phyloP scores from a whole-genome alignment of 2,113 vertebrate genomes.

The Scomber japonicus region DNA sequence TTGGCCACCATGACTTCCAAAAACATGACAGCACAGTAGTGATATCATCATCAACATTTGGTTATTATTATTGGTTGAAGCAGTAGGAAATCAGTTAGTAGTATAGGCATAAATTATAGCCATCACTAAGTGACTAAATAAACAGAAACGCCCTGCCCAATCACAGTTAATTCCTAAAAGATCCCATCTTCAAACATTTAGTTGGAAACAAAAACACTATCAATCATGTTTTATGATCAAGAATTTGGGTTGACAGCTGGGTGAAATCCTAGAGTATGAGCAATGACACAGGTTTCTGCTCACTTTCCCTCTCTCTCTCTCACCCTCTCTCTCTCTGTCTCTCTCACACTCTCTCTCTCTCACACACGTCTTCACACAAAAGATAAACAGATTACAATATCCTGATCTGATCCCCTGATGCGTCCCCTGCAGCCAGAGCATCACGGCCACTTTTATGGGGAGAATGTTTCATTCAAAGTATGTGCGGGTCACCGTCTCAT shows the following conservation, averaged over 20 bases:
- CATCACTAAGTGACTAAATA: neutral
- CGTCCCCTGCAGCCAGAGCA: slow-evolving; percentile 15
- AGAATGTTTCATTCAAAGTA: slow-evolving; percentile 61
- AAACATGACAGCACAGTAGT: neutral
- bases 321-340: neutral
- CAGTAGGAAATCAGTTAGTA: slow-evolving; percentile 19
- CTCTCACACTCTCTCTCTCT: neutral
- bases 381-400: slow-evolving; percentile 25
- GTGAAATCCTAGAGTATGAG: too few relatives aligned
- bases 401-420: slow-evolving; percentile 19
- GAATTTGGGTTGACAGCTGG: too few relatives aligned
- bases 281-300: too few relatives aligned
- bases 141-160: neutral
- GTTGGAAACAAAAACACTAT: slow-evolving; percentile 22
- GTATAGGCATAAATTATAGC: slow-evolving; percentile 17
- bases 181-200: slow-evolving; percentile 21
- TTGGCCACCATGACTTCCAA: neutral
- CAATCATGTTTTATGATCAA: slow-evolving; percentile 14
- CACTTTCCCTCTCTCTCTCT: too few relatives aligned
- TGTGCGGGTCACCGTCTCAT: slow-evolving; percentile 65
- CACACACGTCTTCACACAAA: slow-evolving; percentile 13
- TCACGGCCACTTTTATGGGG: slow-evolving; percentile 30
- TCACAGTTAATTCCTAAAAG: slow-evolving; percentile 7
- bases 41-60: neutral
- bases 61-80: too few relatives aligned